phyloP scores from a whole-genome alignment of 2,888 invertebrate genomes.

The Cephus spinipes region DNA sequence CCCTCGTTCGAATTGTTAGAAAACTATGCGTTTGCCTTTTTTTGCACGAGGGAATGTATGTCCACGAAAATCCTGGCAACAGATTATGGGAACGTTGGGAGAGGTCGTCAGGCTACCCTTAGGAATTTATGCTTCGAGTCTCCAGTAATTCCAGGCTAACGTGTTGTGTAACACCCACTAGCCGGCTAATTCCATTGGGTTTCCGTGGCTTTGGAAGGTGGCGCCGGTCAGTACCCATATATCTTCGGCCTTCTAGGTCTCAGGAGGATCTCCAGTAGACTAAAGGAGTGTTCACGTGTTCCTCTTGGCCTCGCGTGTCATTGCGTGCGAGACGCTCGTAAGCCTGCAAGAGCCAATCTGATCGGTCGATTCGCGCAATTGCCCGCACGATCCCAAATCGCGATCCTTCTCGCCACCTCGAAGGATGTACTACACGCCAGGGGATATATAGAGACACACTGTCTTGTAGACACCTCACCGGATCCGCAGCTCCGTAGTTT shows the following conservation, averaged over 20 bases:
- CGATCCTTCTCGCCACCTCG: conserved; percentile 35
- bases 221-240: too few relatives aligned
- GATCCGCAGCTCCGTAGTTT: too few relatives aligned
- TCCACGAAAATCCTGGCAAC: conserved; percentile 10
- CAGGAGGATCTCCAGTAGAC: too few relatives aligned
- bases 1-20: conserved; percentile 40
- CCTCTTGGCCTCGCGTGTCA: conserved; percentile 4
- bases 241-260: too few relatives aligned
- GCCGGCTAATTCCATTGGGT: too few relatives aligned
- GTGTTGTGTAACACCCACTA: too few relatives aligned
- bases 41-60: not conserved
- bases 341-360: conserved; percentile 47
- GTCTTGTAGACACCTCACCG: not conserved
- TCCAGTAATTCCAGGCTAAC: not conserved
- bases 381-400: conserved; percentile 61
- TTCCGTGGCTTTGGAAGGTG: too few relatives aligned
- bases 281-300: too few relatives aligned
- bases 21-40: conserved; percentile 41
- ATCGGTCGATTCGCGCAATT: conserved; percentile 60
- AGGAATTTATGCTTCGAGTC: conserved; percentile 12
- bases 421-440: too few relatives aligned
- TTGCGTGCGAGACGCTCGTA: conserved; percentile 54
- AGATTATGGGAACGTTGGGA: conserved; percentile 10
- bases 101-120: not conserved
- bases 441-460: too few relatives aligned